Conservation (phyloP, 2,113 vertebrate genomes). For the Cisticola juncidis region DNA sequence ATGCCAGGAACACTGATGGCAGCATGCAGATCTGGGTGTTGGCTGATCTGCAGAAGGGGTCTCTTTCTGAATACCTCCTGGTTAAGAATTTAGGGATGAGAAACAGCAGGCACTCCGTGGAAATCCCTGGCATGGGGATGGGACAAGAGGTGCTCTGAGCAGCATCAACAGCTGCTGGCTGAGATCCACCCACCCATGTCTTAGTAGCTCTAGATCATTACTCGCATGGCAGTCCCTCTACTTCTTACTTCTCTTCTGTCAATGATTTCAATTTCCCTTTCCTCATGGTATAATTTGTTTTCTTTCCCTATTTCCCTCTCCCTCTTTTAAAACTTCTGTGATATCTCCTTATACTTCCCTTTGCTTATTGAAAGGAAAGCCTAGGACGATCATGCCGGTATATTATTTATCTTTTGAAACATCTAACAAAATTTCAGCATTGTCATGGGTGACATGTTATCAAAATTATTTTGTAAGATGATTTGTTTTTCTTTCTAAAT, state of each 20-base stretch:
- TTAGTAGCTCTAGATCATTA: neutral
- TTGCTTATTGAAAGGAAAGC: neutral
- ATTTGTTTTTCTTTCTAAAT: neutral
- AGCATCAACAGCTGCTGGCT: neutral
- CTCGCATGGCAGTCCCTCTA: neutral
- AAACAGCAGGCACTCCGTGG: rapidly evolving
- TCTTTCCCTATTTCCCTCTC: neutral
- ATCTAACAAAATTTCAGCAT: neutral
- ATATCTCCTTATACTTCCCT: neutral
- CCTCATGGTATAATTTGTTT: neutral
- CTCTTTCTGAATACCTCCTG: neutral
- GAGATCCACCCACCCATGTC: neutral
- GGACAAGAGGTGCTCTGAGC: neutral
- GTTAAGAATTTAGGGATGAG: neutral
- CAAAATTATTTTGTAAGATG: neutral
- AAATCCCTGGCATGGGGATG: neutral
- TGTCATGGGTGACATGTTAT: neutral
- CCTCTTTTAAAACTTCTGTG: neutral
- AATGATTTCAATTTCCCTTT: neutral
- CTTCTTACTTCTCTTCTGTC: neutral
- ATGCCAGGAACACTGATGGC: neutral
- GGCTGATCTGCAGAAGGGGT: neutral
- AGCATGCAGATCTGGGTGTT: neutral
- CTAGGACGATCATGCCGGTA: neutral
- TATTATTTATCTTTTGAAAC: neutral